These are phyloP conservation scores for Scyliorhinus canicula DNA, from an alignment of 2,797 vertebrate species.

Conservation along the genomic window DNA sequence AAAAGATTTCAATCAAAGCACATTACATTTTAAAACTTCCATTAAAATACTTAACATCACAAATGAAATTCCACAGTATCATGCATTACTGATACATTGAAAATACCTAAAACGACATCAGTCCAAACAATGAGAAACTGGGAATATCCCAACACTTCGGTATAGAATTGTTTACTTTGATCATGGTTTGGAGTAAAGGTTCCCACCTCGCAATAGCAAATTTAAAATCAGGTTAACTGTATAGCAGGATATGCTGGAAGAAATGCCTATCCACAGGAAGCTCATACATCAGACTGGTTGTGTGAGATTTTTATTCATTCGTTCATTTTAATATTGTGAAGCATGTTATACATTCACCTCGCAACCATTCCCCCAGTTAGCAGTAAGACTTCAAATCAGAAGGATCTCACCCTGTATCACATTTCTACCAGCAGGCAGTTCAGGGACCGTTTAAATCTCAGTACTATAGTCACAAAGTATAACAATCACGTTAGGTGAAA, in stretches of 20 bases:
- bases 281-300: not conserved
- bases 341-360: not conserved
- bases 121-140: conserved; percentile 18
- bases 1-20: conserved; percentile 10
- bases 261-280: not conserved
- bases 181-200: conserved; percentile 2
- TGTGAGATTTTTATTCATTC: not conserved
- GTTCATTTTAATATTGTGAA: not conserved
- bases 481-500: not conserved
- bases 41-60: conserved; percentile 32
- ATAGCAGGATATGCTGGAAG: not conserved
- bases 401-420: not conserved
- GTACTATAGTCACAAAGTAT: not conserved
- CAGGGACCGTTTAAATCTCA: not conserved
- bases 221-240: not conserved
- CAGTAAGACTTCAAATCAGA: not conserved
- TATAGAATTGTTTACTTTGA: not conserved
- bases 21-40: conserved; percentile 23
- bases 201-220: not conserved
- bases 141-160: not conserved
- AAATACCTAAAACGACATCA: conserved; percentile 24
- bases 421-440: not conserved
- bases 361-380: not conserved
- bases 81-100: conserved; percentile 36
- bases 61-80: conserved; percentile 25